phyloP scores from a whole-genome alignment of 2,113 vertebrate genomes.

The Accipiter virgatus region DNA sequence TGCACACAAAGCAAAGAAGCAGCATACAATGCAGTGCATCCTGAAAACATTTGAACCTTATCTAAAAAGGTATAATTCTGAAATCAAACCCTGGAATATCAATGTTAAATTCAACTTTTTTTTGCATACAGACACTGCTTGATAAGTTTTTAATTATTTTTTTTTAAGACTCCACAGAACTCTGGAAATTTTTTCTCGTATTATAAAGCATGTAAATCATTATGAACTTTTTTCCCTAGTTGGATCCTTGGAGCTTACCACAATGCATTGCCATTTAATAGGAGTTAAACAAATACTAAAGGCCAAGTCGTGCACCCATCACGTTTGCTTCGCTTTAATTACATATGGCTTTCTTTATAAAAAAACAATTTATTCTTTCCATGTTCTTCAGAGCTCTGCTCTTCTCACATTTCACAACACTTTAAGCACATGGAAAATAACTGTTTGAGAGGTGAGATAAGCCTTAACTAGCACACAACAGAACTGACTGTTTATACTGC shows the following conservation, averaged over 20 bases:
- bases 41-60: neutral
- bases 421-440: neutral
- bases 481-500: neutral
- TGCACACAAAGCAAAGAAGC: neutral
- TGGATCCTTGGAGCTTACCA: neutral
- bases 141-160: neutral
- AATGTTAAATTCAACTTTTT: neutral
- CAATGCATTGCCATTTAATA: neutral
- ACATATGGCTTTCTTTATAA: neutral
- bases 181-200: neutral
- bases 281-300: neutral
- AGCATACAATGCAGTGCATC: accelerated
- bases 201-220: neutral
- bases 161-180: neutral
- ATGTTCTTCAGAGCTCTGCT: neutral
- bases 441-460: neutral
- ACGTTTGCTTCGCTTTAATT: neutral
- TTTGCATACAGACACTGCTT: neutral
- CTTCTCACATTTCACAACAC: neutral
- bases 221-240: neutral
- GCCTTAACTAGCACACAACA: neutral
- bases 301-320: neutral
- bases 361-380: neutral
- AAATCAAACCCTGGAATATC: neutral
- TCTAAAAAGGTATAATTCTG: neutral